These are phyloP conservation scores for Pipistrellus nathusii DNA, from an alignment of 2,797 vertebrate genomes.

Conservation along the genomic window DNA sequence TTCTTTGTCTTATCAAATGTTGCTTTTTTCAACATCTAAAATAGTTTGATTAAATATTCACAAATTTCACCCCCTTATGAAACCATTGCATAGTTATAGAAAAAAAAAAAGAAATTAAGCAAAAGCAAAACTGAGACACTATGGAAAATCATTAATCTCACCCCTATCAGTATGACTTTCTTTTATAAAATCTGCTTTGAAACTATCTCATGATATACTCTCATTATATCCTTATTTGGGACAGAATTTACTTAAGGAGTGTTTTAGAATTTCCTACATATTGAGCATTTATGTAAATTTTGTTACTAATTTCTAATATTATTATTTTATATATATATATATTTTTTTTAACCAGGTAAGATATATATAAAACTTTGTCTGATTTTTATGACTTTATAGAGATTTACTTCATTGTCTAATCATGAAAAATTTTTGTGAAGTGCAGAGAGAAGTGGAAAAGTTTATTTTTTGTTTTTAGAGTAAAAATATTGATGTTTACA, in stretches of 20 bases:
- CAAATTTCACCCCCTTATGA: background rate
- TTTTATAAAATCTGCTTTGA: constrained; percentile 32
- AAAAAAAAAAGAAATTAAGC: constrained; percentile 53
- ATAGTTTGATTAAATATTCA: constrained; percentile 22
- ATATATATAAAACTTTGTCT: background rate
- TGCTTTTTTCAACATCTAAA: constrained; percentile 25
- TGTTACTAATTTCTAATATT: constrained; percentile 15
- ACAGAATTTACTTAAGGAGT: background rate
- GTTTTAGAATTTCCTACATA: constrained; percentile 28
- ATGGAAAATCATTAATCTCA: background rate
- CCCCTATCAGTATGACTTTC: background rate
- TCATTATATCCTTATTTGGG: constrained; percentile 25
- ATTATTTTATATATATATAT: background rate
- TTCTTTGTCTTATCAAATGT: constrained; percentile 17
- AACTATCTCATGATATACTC: background rate
- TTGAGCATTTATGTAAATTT: constrained; percentile 18
- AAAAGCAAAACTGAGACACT: constrained; percentile 28
- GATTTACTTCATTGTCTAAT: constrained; percentile 36
- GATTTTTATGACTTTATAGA: constrained; percentile 29
- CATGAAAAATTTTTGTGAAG: constrained; percentile 25
- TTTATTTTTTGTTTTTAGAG: constrained; percentile 32
- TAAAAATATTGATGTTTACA: constrained; percentile 10
- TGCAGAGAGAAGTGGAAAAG: background rate
- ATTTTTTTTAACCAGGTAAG: constrained; percentile 5
- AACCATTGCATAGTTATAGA: background rate